Evolutionary conservation across 2,888 invertebrate genomes (phyloP), one percentile per base, ranked within the genome.

Genomic region (Idaea dimidiata): DNA sequence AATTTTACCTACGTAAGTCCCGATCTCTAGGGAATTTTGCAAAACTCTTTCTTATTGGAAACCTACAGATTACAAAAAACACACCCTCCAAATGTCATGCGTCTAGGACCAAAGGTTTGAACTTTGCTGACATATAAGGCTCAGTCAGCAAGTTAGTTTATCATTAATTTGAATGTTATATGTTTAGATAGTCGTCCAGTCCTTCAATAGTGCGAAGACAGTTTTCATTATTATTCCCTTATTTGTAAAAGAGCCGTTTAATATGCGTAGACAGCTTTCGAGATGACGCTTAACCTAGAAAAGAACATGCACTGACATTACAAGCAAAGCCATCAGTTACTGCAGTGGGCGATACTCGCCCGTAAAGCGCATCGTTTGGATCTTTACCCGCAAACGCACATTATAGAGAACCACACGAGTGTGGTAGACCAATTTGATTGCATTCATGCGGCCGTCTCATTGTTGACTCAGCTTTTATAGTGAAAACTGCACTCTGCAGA

Each of bases 251-350:
- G 68, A 64, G 72, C 69, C 72, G 75, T 75, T 82, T 75, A 77
- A 74, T 80, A 81, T 82, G 80, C 81, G 79, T 72, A 73, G 74
- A 73, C 77, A 73, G 79, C 83, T 84, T 83, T 85, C 80, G 68
- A 82, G 81, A 79, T 80, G 80, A 78, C 74, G 76, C 79, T 80
- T 82, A 83, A 81, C 82, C 84, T 82, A 82, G 79, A 80, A 80
- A 80, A 75, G 71, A 71, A 69, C 68, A 59, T 53, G 17, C n/a
- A 24, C 6, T 16, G 70, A 24, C 24, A 24, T 5, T 66, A 65
- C 66, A 59, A 8, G 66, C 62, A 72, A 33, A 54, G 61, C 57
- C 43, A 54, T 17, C 5, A 24, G n/a, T n/a, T 54, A 17, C 56
- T 17, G 56, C 17, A 7, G 56, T 17, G 14, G 43, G 10, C 43